phyloP scores from a whole-genome alignment of 1,140 invertebrate species.

The Bombus superbus region DNA sequence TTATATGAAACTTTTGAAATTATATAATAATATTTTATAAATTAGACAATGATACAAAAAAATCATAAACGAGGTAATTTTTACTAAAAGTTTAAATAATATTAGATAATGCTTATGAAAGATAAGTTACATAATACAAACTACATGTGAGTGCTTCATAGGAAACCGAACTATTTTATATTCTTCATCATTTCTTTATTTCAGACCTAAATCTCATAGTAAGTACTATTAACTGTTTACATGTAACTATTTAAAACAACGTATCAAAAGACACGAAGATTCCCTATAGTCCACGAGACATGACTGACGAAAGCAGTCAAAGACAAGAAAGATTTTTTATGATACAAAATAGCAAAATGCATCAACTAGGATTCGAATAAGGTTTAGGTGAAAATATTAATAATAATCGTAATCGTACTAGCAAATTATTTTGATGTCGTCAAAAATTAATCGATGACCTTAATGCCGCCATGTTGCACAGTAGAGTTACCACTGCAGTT shows the following conservation, averaged over 20 bases:
- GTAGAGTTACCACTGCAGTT: conserved; percentile 42
- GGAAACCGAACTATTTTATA: background rate
- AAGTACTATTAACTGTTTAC: background rate
- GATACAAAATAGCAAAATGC: background rate
- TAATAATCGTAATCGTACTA: background rate
- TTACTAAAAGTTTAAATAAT: conserved; percentile 1
- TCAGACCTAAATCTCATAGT: background rate
- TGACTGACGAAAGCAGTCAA: background rate
- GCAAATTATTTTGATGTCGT: background rate
- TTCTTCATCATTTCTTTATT: background rate
- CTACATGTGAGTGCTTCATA: conserved; percentile 17
- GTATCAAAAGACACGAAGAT: no score
- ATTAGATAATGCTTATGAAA: conserved; percentile 62
- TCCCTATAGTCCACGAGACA: conserved; percentile 1
- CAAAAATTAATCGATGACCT: conserved; percentile 62
- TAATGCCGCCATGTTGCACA: conserved; percentile 76
- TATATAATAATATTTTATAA: background rate
- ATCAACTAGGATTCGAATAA: background rate
- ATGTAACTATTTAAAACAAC: background rate
- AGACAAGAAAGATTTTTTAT: background rate
- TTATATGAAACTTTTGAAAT: background rate
- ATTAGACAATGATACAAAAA: background rate
- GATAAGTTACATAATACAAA: conserved; percentile 62
- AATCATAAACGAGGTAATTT: background rate
- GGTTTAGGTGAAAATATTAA: background rate